Conservation (phyloP, 2,888 invertebrate species). For the Noctua comes region DNA sequence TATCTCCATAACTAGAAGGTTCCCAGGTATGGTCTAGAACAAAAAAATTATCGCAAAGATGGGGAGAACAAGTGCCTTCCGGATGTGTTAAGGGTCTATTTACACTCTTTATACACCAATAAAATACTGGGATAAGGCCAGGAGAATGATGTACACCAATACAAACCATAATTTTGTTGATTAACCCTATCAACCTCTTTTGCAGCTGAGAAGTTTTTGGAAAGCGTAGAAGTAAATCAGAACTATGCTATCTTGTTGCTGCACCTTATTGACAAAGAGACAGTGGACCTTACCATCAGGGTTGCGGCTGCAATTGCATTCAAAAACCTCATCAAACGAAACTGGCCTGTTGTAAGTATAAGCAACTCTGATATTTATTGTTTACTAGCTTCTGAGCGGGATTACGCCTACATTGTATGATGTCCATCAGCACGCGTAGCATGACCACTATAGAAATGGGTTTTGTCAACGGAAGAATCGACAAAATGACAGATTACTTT, state of each 20-base stretch:
- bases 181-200: constrained; percentile 24
- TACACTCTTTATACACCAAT: too few species aligned
- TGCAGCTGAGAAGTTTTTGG: constrained; percentile 97
- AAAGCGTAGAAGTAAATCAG: constrained; percentile 96
- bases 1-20: too few species aligned
- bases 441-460: too few species aligned
- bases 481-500: too few species aligned
- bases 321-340: constrained; percentile 98
- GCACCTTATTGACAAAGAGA: constrained; percentile 95
- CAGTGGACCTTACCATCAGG: constrained; percentile 95
- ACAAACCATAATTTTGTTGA: background rate
- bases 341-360: constrained; percentile 96
- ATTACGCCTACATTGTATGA: background rate
- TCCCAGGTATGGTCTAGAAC: too few species aligned
- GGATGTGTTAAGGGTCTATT: too few species aligned
- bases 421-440: background rate
- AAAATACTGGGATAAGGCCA: too few species aligned
- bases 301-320: constrained; percentile 98
- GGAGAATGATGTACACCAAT: too few species aligned
- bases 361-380: too few species aligned
- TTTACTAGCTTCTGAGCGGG: background rate
- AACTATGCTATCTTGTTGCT: constrained; percentile 97
- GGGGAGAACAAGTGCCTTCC: too few species aligned
- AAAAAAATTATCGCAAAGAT: too few species aligned
- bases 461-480: too few species aligned